These are phyloP conservation scores for Eudiplozoon nipponicum DNA, from an alignment of 2,888 invertebrate species.

Conservation along the genomic window DNA sequence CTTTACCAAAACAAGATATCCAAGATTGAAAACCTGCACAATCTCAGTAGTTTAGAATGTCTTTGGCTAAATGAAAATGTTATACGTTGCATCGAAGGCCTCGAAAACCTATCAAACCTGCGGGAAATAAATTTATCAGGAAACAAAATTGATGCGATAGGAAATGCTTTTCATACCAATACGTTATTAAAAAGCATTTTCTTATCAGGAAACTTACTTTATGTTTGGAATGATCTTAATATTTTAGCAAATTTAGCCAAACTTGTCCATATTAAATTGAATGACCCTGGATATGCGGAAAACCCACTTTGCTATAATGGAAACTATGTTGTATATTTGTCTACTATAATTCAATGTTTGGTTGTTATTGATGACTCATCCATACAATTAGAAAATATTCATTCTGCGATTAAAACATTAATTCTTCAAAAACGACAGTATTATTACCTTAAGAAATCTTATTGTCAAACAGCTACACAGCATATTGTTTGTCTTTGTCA, in stretches of 20 bases:
- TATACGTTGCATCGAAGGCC: conserved; percentile 23
- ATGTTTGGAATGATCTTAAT: conserved; percentile 24
- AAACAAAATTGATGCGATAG: conserved; percentile 24
- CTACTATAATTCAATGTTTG: too few relatives aligned
- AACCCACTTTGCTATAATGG: conserved; percentile 24
- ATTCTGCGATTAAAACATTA: too few relatives aligned
- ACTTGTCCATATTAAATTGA: conserved; percentile 21
- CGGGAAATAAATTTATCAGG: conserved; percentile 24
- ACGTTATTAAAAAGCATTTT: conserved; percentile 22
- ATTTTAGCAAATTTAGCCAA: conserved; percentile 21
- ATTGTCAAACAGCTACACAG: too few relatives aligned
- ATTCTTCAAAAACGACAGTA: too few relatives aligned
- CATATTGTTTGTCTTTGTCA: too few relatives aligned
- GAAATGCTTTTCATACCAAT: conserved; percentile 21
- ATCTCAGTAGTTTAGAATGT: conserved; percentile 20
- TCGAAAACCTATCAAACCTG: conserved; percentile 20
- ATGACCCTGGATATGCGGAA: conserved; percentile 22
- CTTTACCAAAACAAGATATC: conserved; percentile 24
- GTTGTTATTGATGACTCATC: too few relatives aligned
- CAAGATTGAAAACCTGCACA: conserved; percentile 22
- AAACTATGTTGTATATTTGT: conserved; percentile 26
- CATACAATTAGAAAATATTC: too few relatives aligned
- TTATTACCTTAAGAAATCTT: too few relatives aligned
- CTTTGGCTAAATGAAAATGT: conserved; percentile 24
- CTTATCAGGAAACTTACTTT: conserved; percentile 24